Evolutionary conservation across 2,113 vertebrate genomes (phyloP).

Genomic region (Xenopus borealis): DNA sequence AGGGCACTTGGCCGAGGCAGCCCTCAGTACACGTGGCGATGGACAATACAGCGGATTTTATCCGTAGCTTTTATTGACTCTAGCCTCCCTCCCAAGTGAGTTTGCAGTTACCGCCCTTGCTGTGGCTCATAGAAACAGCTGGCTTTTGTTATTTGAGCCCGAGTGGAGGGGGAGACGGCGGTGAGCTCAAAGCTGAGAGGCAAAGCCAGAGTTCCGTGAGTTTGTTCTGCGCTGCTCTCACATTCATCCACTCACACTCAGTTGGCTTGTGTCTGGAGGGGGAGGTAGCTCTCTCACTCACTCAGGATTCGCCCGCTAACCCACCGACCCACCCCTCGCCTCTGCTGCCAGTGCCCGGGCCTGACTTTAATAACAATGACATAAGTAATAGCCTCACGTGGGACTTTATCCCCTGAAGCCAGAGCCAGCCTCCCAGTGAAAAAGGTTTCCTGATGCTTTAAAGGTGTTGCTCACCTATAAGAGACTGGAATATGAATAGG

Average conservation of each 20-base stretch:
- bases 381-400: no score
- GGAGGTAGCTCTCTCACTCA: no score
- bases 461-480: no score
- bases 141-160: constrained; percentile 40
- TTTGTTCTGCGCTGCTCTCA: constrained; percentile 3
- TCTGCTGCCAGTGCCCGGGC: no score
- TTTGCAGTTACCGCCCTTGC: constrained; percentile 36
- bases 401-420: no score
- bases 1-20: no score
- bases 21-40: constrained; percentile 13
- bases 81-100: constrained; percentile 22
- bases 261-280: background rate
- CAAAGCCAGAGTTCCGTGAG: constrained; percentile 10
- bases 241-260: background rate
- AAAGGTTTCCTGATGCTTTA: no score
- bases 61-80: background rate
- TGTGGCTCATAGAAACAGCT: constrained; percentile 40
- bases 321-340: no score
- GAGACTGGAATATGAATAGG: no score
- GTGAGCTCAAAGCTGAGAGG: constrained; percentile 31
- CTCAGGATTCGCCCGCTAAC: no score
- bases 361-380: no score
- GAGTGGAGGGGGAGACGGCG: constrained; percentile 4
- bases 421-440: no score
- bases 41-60: constrained; percentile 2